Conservation (phyloP, 1,140 invertebrate species). For the Medauroidea extradentata region DNA sequence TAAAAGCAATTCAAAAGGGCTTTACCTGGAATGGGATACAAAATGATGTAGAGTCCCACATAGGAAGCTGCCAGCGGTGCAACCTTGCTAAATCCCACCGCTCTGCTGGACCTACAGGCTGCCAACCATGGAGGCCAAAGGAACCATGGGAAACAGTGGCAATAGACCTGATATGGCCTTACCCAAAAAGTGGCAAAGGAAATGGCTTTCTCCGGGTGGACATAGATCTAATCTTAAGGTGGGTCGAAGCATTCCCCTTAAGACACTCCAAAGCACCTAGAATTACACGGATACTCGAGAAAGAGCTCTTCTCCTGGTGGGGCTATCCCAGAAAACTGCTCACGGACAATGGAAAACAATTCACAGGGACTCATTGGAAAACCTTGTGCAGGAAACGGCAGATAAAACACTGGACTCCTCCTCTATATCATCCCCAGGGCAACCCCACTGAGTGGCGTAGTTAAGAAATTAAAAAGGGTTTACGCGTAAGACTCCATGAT, state of each 20-base stretch:
- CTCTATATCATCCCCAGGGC: slow-evolving; percentile 29
- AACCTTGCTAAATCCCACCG: slow-evolving; percentile 12
- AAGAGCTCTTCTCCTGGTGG: slow-evolving; percentile 27
- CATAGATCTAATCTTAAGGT: slow-evolving; percentile 24
- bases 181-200: slow-evolving; percentile 15
- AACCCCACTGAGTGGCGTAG: slow-evolving; percentile 32
- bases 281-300: slow-evolving; percentile 19
- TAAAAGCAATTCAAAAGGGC: slow-evolving; percentile 7
- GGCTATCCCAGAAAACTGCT: slow-evolving; percentile 26
- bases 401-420: slow-evolving; percentile 21
- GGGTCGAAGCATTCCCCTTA: slow-evolving; percentile 25
- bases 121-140: neutral
- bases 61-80: slow-evolving; percentile 10
- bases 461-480: slow-evolving; percentile 25
- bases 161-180: slow-evolving; percentile 24
- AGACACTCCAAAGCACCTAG: slow-evolving; percentile 6
- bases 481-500: slow-evolving; percentile 14
- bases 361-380: slow-evolving; percentile 14
- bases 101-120: neutral
- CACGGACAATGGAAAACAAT: slow-evolving; percentile 29
- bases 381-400: slow-evolving; percentile 9
- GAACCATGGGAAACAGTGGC: slow-evolving; percentile 18
- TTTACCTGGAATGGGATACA: slow-evolving; percentile 15
- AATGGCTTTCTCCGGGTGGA: slow-evolving; percentile 21
- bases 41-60: no score